phyloP scores from a whole-genome alignment of 2,797 vertebrate species.

The Oreortyx pictus region DNA sequence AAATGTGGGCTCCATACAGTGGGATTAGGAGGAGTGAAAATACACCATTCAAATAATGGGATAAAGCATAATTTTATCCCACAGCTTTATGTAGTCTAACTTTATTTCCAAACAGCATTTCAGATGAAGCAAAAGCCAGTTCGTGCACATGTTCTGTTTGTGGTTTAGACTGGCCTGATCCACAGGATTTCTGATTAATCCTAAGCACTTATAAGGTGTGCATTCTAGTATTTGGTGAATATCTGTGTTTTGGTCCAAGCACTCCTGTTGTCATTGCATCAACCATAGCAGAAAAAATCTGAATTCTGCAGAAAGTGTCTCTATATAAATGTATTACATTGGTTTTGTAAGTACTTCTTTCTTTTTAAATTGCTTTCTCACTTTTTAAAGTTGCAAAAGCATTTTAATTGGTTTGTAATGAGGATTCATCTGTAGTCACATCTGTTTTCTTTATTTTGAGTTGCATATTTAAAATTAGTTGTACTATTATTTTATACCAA shows the following conservation, averaged over 20 bases:
- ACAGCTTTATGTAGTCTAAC: neutral
- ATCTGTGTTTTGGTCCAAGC: neutral
- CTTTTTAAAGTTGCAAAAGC: neutral
- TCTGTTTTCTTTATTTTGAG: neutral
- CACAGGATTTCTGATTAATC: constrained; percentile 38
- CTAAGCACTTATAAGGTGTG: neutral
- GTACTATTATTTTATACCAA: neutral
- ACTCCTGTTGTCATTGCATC: neutral
- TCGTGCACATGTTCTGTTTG: neutral
- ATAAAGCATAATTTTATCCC: neutral
- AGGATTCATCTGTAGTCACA: neutral
- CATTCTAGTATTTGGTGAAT: constrained; percentile 20
- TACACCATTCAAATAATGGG: neutral
- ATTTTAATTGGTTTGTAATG: neutral
- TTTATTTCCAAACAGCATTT: neutral
- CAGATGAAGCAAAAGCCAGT: neutral
- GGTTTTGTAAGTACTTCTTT: neutral
- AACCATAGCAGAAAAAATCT: neutral
- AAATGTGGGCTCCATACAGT: neutral
- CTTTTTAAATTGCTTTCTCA: neutral
- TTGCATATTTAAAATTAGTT: neutral
- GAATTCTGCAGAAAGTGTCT: neutral
- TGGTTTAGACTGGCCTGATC: neutral
- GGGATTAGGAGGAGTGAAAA: neutral
- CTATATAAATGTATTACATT: neutral